Base-by-base conservation (phyloP, 2,113 vertebrate genomes). In the Progne subis region DNA sequence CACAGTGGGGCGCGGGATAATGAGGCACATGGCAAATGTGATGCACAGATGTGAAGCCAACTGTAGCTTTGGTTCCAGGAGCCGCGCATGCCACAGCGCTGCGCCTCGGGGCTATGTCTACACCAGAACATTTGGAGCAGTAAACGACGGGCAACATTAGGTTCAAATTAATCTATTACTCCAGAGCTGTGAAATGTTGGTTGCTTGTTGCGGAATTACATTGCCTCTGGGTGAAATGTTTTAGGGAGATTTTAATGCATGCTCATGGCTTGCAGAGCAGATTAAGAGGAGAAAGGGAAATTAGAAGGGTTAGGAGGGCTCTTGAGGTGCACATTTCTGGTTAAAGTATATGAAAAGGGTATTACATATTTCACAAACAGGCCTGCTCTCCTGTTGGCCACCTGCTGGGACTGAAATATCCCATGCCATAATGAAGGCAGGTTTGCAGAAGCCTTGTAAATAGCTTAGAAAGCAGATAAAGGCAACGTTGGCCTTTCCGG, bases 41-140 rank as follows among this genome's bases (percentile, higher is more conserved):
- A 99, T 98, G 98, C 98, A 98, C 98, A 99, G 98, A 99, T 99
- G 99, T 98, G 97, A 98, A 98, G 97, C 98, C 98, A 98, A 98
- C 98, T 98, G 98, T 98, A 97, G 98, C 98, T 97, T 95, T 89
- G 88, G 98, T 98, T 98, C 96, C 98, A 98, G 97, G 95, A 98
- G 97, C 97, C 86, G 97, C 82, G 96, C 98, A 97, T 98, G 98
- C 98, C 98, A 98, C 98, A 95, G 96, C 97, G 86, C 97, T 93
- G 72, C 91, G 98, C 98, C 98, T 96, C 24, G 86, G 96, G 98
- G 98, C 98, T 98, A 98, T 98, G 98, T 98, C 98, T 98, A 97
- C 98, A 97, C 98, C 97, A 98, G 98, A 98, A 98, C 98, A 98
- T 98, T 98, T 98, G 98, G 97, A 98, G 98, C 98, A 98, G 98